Evolutionary conservation across 2,888 invertebrate species (phyloP).

Genomic region (Plemyria rubiginata): DNA sequence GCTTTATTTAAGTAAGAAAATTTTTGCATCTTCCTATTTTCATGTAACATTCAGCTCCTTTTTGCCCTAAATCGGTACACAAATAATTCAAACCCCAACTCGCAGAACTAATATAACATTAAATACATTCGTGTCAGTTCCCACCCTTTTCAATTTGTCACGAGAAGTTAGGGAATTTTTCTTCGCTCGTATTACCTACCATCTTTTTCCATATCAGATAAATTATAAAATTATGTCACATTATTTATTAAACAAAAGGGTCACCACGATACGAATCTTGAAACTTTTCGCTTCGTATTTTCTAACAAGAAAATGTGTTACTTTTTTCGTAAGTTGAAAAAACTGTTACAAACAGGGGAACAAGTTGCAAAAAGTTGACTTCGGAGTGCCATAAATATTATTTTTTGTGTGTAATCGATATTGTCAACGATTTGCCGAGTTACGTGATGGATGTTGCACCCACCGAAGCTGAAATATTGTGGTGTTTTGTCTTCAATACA

Average conservation of each 20-base stretch:
- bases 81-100: slow-evolving; percentile 10
- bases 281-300: slow-evolving; percentile 47
- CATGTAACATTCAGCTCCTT: slow-evolving; percentile 11
- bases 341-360: slow-evolving; percentile 62
- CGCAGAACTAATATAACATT: slow-evolving; percentile 31
- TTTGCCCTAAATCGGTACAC: slow-evolving; percentile 14
- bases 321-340: slow-evolving; percentile 53
- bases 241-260: slow-evolving; percentile 43
- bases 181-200: slow-evolving; percentile 25
- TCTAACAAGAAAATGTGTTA: slow-evolving; percentile 54
- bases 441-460: slow-evolving; percentile 66
- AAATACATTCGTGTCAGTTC: slow-evolving; percentile 14
- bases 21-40: background rate
- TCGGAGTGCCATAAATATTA: slow-evolving; percentile 64
- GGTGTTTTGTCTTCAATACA: slow-evolving; percentile 53
- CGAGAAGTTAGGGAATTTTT: slow-evolving; percentile 23
- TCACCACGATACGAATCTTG: slow-evolving; percentile 41
- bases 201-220: slow-evolving; percentile 36
- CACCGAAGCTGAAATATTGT: slow-evolving; percentile 53
- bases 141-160: slow-evolving; percentile 41
- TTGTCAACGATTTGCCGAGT: slow-evolving; percentile 70
- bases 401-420: slow-evolving; percentile 68
- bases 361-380: slow-evolving; percentile 62
- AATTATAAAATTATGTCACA: slow-evolving; percentile 37
- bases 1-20: slow-evolving; percentile 7